Evolutionary conservation across 2,113 vertebrate genomes (phyloP), one percentile per base, ranked within the genome.

Genomic region (Loxodonta africana): DNA sequence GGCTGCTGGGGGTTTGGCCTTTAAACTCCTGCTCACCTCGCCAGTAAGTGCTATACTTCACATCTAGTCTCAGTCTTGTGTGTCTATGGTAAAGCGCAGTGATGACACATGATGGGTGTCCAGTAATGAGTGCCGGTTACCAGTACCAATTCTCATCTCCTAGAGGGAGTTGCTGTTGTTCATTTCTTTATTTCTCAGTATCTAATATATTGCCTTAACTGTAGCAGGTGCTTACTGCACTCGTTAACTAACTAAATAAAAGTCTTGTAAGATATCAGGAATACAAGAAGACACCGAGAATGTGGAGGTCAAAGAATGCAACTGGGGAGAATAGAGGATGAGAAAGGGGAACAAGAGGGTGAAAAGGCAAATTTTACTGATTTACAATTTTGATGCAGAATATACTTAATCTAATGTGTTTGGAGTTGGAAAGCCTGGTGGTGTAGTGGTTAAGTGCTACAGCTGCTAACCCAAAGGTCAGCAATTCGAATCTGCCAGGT

Each of bases 341-440:
- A 78, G 60, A 77, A 83, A 86, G 10, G 30, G 28, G 1, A 91
- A 69, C 8, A 74, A 87, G 15, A 76, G 7, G 12, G 48, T 37
- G 30, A 28, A 84, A 95, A 97, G 37, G 26, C 48, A 73, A 62
- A 91, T 91, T 48, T 74, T 53, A 46, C 26, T 84, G 33, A 67
- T 17, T 53, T 48, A 46, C 2, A 30, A 63, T 41, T 60, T 44
- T 93, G 37, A 37, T 76, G 28, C 5, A 81, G 63, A 85, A 62
- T 30, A 15, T 37, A 69, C 26, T 51, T 93, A 48, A 88, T 37
- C 1, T 44, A 74, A 18, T 41, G 6, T 37, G 0, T 84, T 62
- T 63, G n/a, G 37, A 37, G 37, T 37, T 37, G 37, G 37, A 37
- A 37, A 37, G 37, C 37, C 37, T 37, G 37, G 37, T 37, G 37